phyloP scores from a whole-genome alignment of 23 tunicate species.

The Oikopleura dioica region DNA sequence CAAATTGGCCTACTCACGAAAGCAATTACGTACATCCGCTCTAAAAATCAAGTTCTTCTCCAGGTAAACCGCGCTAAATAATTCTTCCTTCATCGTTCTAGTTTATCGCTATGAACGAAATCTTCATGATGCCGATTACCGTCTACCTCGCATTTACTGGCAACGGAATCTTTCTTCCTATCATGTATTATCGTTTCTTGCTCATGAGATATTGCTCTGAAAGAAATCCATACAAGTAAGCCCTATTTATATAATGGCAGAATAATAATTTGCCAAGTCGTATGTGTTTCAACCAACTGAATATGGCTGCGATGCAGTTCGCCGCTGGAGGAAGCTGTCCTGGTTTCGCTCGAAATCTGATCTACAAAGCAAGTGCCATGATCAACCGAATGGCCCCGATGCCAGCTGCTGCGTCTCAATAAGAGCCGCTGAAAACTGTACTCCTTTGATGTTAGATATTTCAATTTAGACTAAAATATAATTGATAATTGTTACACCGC shows the following conservation, averaged over 20 bases:
- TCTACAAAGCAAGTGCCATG: neutral
- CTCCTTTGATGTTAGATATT: too few species aligned
- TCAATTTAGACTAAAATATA: too few species aligned
- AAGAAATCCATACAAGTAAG: conserved; percentile 13
- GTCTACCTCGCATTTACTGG: conserved; percentile 7
- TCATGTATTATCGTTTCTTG: conserved; percentile 4
- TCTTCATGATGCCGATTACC: neutral
- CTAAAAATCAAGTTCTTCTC: neutral
- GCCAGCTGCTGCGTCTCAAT: neutral
- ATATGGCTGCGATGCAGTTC: neutral
- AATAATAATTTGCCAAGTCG: neutral
- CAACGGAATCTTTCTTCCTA: conserved; percentile 2
- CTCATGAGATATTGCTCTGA: neutral
- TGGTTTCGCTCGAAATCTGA: neutral
- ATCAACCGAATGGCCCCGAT: neutral
- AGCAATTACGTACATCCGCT: neutral
- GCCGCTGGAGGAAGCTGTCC: neutral
- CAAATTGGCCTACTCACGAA: neutral
- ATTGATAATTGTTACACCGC: too few species aligned
- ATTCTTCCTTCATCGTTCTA: neutral
- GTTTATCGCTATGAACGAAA: conserved; percentile 12
- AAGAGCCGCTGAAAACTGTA: too few species aligned
- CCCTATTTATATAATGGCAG: too few species aligned
- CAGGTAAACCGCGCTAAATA: neutral
- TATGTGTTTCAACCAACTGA: neutral